Evolutionary conservation across 2,888 invertebrate genomes (phyloP).

Genomic region (Trichogramma evanescens): DNA sequence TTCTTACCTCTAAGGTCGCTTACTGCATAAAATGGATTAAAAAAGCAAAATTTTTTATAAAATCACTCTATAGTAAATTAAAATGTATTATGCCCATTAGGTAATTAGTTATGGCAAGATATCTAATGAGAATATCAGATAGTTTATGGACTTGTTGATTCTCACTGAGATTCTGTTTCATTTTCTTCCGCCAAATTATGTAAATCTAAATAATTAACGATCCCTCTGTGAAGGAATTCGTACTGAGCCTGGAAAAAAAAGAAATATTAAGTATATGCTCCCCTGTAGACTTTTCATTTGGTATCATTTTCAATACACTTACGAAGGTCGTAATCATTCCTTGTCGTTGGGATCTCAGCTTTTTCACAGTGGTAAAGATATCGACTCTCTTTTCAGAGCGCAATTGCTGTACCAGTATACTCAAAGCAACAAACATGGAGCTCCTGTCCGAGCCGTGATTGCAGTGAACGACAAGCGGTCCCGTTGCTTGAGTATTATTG

Average conservation of each 20-base stretch:
- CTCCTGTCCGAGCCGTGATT: constrained; percentile 80
- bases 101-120: constrained; percentile 1
- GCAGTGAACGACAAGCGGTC: constrained; percentile 74
- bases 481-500: constrained; percentile 50
- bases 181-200: constrained; percentile 64
- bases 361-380: constrained; percentile 75
- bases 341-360: constrained; percentile 76
- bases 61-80: constrained; percentile 2
- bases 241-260: constrained; percentile 68
- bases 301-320: constrained; percentile 44
- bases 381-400: constrained; percentile 79
- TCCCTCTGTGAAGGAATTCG: constrained; percentile 87
- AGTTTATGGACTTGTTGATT: background rate
- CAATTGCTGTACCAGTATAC: constrained; percentile 77
- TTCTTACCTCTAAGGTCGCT: too few relatives aligned
- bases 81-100: constrained; percentile 5
- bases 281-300: background rate
- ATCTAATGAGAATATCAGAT: constrained; percentile 4
- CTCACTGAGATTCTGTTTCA: constrained; percentile 15
- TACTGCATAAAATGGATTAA: too few relatives aligned
- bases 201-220: constrained; percentile 81
- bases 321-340: constrained; percentile 78
- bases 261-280: background rate
- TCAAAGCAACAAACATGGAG: constrained; percentile 82
- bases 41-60: constrained; percentile 7